These are phyloP conservation scores for Cairina moschata DNA, from an alignment of 2,113 vertebrate species.

Conservation along the genomic window DNA sequence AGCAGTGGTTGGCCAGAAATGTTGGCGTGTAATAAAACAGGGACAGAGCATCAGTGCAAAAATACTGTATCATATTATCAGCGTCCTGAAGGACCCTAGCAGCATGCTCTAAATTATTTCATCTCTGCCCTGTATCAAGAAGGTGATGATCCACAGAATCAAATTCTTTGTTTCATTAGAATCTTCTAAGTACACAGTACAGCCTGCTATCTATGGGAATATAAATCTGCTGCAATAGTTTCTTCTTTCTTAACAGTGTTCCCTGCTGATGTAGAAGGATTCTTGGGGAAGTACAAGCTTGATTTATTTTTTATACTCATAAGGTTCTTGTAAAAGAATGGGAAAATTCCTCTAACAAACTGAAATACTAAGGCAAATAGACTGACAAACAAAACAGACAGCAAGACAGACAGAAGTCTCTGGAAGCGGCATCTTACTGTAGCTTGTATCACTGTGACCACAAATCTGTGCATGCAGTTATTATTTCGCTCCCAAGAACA, in stretches of 20 bases:
- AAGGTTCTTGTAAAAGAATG: neutral
- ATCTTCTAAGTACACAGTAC: neutral
- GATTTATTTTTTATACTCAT: neutral
- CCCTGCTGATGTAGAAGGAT: constrained; percentile 1
- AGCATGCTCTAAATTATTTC: neutral
- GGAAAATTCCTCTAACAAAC: neutral
- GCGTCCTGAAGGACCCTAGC: neutral
- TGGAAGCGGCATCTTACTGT: neutral
- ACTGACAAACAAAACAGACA: neutral
- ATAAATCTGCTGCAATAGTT: neutral
- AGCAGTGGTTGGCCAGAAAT: constrained; percentile 52
- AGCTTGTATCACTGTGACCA: neutral
- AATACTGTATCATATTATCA: neutral
- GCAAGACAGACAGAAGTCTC: neutral
- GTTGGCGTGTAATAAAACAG: neutral
- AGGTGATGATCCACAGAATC: neutral
- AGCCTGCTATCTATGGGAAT: neutral
- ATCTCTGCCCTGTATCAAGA: neutral
- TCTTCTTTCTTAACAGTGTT: neutral
- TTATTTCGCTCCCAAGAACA: constrained; percentile 63
- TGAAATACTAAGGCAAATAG: neutral
- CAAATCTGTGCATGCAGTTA: constrained; percentile 8
- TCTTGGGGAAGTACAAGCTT: neutral
- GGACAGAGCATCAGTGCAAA: neutral
- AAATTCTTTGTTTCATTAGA: neutral